phyloP scores from a whole-genome alignment of 2,797 vertebrate species.

The Tauraco hartlaubi region DNA sequence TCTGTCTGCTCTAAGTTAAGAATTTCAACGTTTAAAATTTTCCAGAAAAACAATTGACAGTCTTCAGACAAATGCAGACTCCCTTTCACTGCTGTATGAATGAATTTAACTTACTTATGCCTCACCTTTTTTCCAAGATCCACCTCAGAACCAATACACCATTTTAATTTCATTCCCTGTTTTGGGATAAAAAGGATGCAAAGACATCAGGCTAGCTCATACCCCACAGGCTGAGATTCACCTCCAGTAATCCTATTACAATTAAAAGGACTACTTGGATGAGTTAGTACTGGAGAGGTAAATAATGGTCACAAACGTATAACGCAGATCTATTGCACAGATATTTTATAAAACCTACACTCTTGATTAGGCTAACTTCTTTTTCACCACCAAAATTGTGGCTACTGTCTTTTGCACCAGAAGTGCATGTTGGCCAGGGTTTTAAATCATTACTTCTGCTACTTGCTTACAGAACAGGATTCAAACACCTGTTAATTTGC shows the following conservation, averaged over 20 bases:
- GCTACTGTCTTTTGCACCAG: background rate
- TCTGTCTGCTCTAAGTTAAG: background rate
- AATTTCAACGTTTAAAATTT: background rate
- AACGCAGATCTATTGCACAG: background rate
- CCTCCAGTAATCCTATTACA: background rate
- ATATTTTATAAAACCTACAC: background rate
- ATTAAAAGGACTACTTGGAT: background rate
- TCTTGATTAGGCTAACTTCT: background rate
- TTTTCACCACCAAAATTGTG: background rate
- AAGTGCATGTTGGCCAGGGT: background rate
- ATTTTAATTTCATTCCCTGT: background rate
- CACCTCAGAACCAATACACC: background rate
- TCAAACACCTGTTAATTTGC: constrained; percentile 67
- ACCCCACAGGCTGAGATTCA: background rate
- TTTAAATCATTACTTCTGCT: constrained; percentile 16
- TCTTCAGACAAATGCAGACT: background rate
- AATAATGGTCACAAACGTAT: background rate
- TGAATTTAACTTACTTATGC: background rate
- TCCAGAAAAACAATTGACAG: background rate
- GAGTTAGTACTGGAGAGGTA: background rate
- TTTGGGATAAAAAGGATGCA: background rate
- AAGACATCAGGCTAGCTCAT: background rate
- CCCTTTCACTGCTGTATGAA: background rate
- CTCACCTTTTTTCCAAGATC: background rate
- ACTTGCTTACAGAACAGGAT: constrained; percentile 30